Evolutionary conservation across 2,797 vertebrate species (phyloP).

Genomic region (Salmo trutta): DNA sequence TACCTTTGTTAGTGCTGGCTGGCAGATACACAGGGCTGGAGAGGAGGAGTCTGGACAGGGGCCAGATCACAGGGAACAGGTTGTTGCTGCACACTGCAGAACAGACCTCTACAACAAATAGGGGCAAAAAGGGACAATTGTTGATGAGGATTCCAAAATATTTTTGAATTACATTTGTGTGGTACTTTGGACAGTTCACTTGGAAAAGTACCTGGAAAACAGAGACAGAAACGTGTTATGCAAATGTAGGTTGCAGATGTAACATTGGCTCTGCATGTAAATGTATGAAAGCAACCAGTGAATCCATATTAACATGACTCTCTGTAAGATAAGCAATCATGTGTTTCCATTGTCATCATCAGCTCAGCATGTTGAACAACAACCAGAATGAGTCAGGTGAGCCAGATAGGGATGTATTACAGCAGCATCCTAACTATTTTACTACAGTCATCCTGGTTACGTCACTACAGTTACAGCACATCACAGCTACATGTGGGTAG

Average conservation of each 20-base stretch:
- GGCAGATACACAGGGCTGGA: slow-evolving; percentile 34
- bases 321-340: not conserved
- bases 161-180: not conserved
- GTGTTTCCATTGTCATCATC: not conserved
- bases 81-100: slow-evolving; percentile 18
- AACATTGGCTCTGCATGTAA: not conserved
- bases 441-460: not conserved
- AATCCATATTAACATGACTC: not conserved
- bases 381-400: not conserved
- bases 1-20: slow-evolving; percentile 51
- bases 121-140: not conserved
- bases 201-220: not conserved
- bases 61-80: slow-evolving; percentile 32
- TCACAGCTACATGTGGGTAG: not conserved
- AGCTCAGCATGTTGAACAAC: not conserved
- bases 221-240: not conserved
- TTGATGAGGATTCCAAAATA: not conserved
- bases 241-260: not conserved
- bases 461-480: not conserved
- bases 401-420: not conserved
- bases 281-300: not conserved
- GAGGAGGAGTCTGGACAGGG: slow-evolving; percentile 33
- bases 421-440: not conserved
- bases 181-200: not conserved
- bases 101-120: not conserved